Conservation (phyloP, 2,113 vertebrate genomes). For the Ceuthmochares aereus region DNA sequence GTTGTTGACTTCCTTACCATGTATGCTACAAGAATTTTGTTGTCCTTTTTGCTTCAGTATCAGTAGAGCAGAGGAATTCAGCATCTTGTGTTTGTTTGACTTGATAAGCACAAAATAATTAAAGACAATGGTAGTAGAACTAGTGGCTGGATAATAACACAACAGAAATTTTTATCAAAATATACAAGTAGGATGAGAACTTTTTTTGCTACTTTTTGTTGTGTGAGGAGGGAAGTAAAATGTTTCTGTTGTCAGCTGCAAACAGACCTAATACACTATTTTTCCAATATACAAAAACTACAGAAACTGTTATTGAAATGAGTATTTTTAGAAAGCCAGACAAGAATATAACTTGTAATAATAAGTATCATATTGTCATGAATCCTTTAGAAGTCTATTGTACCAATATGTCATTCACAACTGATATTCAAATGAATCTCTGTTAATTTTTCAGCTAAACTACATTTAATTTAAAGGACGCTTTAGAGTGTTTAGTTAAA, state of each 20-base stretch:
- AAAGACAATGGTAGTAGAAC: neutral
- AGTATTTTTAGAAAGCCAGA: neutral
- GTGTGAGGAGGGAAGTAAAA: neutral
- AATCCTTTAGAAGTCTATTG: conserved; percentile 26
- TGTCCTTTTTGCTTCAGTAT: neutral
- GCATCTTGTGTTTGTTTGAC: neutral
- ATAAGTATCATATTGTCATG: conserved; percentile 5
- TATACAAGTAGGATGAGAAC: neutral
- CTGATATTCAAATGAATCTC: neutral
- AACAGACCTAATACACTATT: neutral
- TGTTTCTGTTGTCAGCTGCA: neutral
- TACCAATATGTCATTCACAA: neutral
- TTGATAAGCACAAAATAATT: neutral
- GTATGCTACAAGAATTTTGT: neutral
- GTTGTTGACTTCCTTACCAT: neutral
- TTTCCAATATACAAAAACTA: neutral
- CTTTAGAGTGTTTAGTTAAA: neutral
- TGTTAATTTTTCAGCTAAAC: neutral
- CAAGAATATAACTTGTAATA: conserved; percentile 1
- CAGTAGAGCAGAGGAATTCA: neutral
- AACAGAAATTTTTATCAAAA: neutral
- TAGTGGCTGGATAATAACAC: neutral
- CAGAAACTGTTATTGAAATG: neutral
- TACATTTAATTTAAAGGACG: neutral
- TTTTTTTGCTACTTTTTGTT: neutral